Conservation (phyloP, 1,140 invertebrate species). For the Ericerus pela region DNA sequence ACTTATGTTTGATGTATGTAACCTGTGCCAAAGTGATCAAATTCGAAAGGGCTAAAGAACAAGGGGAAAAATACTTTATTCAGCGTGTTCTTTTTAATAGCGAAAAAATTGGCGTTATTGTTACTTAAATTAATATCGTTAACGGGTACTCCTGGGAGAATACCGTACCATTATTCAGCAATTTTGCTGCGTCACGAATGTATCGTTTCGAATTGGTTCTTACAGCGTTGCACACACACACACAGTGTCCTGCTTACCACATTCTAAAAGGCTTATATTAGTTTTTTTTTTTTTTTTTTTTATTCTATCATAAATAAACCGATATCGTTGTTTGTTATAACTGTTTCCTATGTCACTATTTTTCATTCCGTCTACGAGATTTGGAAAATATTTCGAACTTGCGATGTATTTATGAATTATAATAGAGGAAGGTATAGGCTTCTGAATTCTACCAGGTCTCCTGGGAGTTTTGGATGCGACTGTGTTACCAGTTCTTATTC, state of each 20-base stretch:
- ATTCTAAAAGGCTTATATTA: constrained; percentile 6
- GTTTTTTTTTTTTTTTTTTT: neutral
- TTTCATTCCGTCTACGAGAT: constrained; percentile 1
- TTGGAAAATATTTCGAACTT: neutral
- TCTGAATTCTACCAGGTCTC: neutral
- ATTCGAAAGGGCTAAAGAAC: too few relatives aligned
- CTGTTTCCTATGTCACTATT: constrained; percentile 1
- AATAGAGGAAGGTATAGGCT: too few relatives aligned
- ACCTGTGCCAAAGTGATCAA: too few relatives aligned
- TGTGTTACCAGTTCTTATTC: too few relatives aligned
- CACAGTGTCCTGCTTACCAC: neutral
- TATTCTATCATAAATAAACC: constrained; percentile 6
- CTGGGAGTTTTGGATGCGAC: neutral
- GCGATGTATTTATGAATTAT: neutral
- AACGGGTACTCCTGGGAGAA: constrained; percentile 8
- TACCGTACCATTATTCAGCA: constrained; percentile 4
- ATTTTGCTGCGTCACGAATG: constrained; percentile 6
- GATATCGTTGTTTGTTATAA: constrained; percentile 7
- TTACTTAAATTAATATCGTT: constrained; percentile 11
- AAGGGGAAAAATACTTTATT: neutral
- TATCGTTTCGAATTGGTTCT: constrained; percentile 1
- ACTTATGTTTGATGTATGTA: too few relatives aligned
- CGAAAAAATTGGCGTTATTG: constrained; percentile 9
- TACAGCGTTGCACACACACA: neutral
- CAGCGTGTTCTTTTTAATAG: constrained; percentile 1